Base-by-base conservation (phyloP, 1,140 invertebrate species). In the Drosophila santomea region DNA sequence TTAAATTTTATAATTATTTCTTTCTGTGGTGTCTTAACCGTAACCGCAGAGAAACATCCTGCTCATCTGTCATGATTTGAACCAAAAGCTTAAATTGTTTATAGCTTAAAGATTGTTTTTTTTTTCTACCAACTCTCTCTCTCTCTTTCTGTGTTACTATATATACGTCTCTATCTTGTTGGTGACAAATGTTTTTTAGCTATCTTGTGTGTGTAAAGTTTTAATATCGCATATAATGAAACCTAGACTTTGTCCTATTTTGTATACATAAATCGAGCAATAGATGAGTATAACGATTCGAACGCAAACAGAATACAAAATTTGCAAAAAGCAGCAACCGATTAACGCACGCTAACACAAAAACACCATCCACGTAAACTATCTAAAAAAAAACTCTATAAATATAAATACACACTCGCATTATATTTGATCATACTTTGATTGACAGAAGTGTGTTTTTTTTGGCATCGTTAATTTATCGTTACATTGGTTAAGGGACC, bases 131-230 rank as follows among this genome's bases (percentile, higher is more conserved):
- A 8, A 25, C 39, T 36, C 44, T 52, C 10, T 64, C 44, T 85
- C 52, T 84, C 38, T 73, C 5, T 45, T 28, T 61, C 35, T 57
- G 39, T 57, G 52, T 85, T 74, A 73, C 43, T 66, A 39, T 51
- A 39, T 51, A 72, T 60, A 25, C 51, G 38, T 57, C 59, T 64
- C 71, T 75, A 61, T 78, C 58, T 58, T 81, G 39, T 76, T 76
- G 48, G 61, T 67, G 56, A 61, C 25, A 39, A 69, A 57, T 71
- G 67, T 68, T 43, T 69, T 77, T 68, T 79, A 88, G 83, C 82
- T 82, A 82, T 67, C 83, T 76, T 76, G 80, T 86, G 82, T 86
- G 72, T 89, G 75, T 89, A 85, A 82, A 85, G 64, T 78, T 78
- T 80, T 85, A 68, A 75, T 55, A 57, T 75, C 72, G 63, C 74